Percentiles rank a stretch among this genome's conserved stretches.
phyloP scores from a whole-genome alignment of 2,888 invertebrate genomes.

The Timema podura region DNA sequence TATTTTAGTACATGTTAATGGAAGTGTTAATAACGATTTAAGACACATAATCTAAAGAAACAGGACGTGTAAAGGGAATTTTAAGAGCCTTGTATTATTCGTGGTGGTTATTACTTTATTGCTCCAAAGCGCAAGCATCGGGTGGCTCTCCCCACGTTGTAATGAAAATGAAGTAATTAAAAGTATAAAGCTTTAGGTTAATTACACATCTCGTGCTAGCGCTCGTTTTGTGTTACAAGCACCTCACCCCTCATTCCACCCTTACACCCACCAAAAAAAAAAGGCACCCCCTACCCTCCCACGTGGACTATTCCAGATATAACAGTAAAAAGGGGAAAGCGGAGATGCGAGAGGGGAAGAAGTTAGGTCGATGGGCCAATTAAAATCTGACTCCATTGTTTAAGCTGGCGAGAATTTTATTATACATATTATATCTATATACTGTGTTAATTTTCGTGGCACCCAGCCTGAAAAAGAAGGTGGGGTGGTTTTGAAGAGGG shows the following conservation, averaged over 20 bases:
- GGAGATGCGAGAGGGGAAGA: neutral
- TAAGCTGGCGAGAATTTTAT: slow-evolving; percentile 8
- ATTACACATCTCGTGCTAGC: slow-evolving; percentile 46
- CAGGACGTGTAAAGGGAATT: too few species aligned
- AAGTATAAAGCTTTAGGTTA: slow-evolving; percentile 69
- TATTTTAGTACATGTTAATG: too few species aligned
- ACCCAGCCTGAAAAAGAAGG: neutral
- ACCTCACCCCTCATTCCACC: neutral
- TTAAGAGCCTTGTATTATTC: too few species aligned
- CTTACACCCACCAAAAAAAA: neutral
- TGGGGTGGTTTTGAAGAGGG: too few species aligned
- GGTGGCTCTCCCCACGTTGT: slow-evolving; percentile 20
- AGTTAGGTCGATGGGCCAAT: slow-evolving; percentile 9
- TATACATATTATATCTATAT: slow-evolving; percentile 14
- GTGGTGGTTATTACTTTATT: too few species aligned
- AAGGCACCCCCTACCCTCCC: neutral
- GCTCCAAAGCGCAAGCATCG: neutral
- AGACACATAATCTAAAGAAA: too few species aligned
- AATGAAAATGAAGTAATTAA: slow-evolving; percentile 69
- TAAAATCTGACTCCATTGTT: slow-evolving; percentile 6
- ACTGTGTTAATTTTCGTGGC: neutral
- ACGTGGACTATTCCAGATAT: slow-evolving; percentile 19
- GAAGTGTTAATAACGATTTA: too few species aligned
- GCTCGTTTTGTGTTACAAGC: slow-evolving; percentile 20
- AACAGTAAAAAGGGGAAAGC: neutral